Evolutionary conservation across 2,888 invertebrate species (phyloP).

Genomic region (Electrophaes corylata): DNA sequence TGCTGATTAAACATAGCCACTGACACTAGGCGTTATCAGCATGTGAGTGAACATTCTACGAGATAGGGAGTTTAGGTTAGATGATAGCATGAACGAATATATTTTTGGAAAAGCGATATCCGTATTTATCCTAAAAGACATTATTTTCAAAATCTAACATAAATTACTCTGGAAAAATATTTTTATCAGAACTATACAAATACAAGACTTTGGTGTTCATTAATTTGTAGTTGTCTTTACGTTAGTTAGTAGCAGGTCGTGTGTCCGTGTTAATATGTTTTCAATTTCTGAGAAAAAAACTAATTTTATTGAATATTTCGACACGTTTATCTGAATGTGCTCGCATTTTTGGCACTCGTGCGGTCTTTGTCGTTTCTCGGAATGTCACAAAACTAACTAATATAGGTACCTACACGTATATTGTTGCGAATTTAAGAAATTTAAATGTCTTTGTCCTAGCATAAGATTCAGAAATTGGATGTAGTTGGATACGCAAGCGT

Average conservation of each 20-base stretch:
- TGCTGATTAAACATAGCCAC: constrained; percentile 50
- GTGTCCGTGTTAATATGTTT: constrained; percentile 57
- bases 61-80: constrained; percentile 13
- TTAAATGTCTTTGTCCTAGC: background rate
- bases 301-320: constrained; percentile 50
- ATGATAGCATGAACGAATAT: constrained; percentile 8
- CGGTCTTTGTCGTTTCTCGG: constrained; percentile 39
- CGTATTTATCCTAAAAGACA: background rate
- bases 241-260: constrained; percentile 20
- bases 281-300: constrained; percentile 54
- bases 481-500: too few species aligned
- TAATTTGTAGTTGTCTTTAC: too few species aligned
- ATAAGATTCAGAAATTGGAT: too few species aligned
- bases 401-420: constrained; percentile 1
- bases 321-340: constrained; percentile 43
- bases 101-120: constrained; percentile 3
- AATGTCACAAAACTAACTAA: constrained; percentile 29
- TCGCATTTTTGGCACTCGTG: constrained; percentile 54
- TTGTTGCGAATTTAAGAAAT: constrained; percentile 4
- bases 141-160: too few species aligned
- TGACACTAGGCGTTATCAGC: constrained; percentile 30
- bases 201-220: too few species aligned
- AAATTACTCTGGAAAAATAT: too few species aligned
- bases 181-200: too few species aligned
- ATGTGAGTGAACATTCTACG: constrained; percentile 25